Conservation (phyloP, 2,113 vertebrate species). For the Crocuta crocuta region DNA sequence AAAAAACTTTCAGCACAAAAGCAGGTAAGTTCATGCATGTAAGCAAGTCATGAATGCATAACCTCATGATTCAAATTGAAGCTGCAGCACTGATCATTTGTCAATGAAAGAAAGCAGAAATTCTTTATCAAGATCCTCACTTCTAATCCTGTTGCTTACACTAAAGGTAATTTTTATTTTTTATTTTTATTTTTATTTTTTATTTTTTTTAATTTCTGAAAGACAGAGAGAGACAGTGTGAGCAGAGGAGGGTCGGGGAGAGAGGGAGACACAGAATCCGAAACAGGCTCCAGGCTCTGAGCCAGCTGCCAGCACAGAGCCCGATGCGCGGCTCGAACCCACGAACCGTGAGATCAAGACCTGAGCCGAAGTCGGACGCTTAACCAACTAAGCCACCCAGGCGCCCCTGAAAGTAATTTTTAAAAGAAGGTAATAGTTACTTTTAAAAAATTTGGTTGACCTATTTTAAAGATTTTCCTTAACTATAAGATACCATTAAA, state of each 20-base stretch:
- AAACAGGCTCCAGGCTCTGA: too few relatives aligned
- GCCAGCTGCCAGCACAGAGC: too few relatives aligned
- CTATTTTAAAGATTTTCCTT: slow-evolving; percentile 17
- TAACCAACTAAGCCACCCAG: too few relatives aligned
- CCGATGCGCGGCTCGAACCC: too few relatives aligned
- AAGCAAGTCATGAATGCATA: neutral
- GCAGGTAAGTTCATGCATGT: neutral
- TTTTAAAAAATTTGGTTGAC: neutral
- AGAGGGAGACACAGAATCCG: too few relatives aligned
- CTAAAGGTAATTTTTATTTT: slow-evolving; percentile 13
- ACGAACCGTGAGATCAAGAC: too few relatives aligned
- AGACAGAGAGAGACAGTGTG: too few relatives aligned
- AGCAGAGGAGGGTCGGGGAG: too few relatives aligned
- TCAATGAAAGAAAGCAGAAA: slow-evolving; percentile 3
- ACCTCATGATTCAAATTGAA: neutral
- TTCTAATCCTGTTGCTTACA: neutral
- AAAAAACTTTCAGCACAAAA: slow-evolving; percentile 14
- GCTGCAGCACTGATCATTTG: neutral
- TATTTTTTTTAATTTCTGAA: too few relatives aligned
- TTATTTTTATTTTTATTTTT: too few relatives aligned
- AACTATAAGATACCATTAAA: neutral
- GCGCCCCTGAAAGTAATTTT: slow-evolving; percentile 7
- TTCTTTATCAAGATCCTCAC: neutral
- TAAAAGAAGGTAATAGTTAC: neutral
- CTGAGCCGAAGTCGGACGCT: too few relatives aligned